Conservation (phyloP, 2,113 vertebrate genomes). For the Rattus norvegicus region GRCr8 NC_086019.1:119225001-119225500, state of each 20-base stretch:
- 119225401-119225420: constrained; percentile 8
- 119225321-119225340: not conserved
- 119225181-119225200: not conserved
- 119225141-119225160: not conserved
- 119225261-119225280: not conserved
- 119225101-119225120: not conserved
- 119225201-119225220: not conserved
- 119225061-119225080: not conserved
- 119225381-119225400: not conserved
- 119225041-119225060: not conserved
- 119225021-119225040: not conserved
- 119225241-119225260: not conserved
- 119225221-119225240: not conserved
- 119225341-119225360: constrained; percentile 20
- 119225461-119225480: constrained; percentile 32
- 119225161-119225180: not conserved
- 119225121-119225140: not conserved
- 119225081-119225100: not conserved
- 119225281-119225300: constrained; percentile 42
- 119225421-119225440: not conserved
- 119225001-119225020: not conserved
- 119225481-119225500: constrained; percentile 16
- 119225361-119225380: not conserved
- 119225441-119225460: not conserved
- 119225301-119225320: not conserved